Conservation (phyloP, 1,140 invertebrate genomes). For the Listronotus oregonensis region DNA sequence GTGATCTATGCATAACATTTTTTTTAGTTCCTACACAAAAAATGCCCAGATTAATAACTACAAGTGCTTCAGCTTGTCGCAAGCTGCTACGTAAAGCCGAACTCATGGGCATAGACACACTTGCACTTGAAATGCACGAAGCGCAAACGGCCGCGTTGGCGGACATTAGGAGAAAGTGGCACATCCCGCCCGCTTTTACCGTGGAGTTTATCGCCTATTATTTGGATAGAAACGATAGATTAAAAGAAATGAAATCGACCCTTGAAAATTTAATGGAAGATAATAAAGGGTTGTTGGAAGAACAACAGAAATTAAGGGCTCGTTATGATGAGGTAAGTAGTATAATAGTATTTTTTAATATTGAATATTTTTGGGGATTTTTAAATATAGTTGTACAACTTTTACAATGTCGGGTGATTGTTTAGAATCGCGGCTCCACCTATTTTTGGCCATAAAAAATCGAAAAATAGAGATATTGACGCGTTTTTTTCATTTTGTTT, state of each 20-base stretch:
- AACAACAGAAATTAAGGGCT: conserved; percentile 73
- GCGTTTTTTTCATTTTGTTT: too few species aligned
- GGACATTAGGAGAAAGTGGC: conserved; percentile 91
- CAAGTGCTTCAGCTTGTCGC: conserved; percentile 86
- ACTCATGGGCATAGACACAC: conserved; percentile 85
- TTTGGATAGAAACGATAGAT: conserved; percentile 79
- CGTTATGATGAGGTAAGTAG: conserved; percentile 71
- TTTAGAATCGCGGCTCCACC: too few species aligned
- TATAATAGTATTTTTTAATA: too few species aligned
- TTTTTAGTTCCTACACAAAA: conserved; percentile 86
- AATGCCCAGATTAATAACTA: conserved; percentile 87
- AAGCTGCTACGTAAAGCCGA: conserved; percentile 85
- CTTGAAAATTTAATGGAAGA: conserved; percentile 76
- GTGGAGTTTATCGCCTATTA: conserved; percentile 96
- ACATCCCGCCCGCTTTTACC: conserved; percentile 87
- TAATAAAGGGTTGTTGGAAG: conserved; percentile 71
- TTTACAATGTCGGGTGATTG: too few species aligned
- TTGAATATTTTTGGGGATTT: too few species aligned
- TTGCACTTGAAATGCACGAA: conserved; percentile 78
- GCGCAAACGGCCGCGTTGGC: conserved; percentile 77
- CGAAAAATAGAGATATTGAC: too few species aligned
- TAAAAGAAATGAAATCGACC: conserved; percentile 77
- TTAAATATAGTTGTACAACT: too few species aligned
- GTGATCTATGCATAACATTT: neutral
- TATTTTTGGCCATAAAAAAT: too few species aligned